Conservation (phyloP, 2,888 invertebrate species). For the Eudemis profundana region DNA sequence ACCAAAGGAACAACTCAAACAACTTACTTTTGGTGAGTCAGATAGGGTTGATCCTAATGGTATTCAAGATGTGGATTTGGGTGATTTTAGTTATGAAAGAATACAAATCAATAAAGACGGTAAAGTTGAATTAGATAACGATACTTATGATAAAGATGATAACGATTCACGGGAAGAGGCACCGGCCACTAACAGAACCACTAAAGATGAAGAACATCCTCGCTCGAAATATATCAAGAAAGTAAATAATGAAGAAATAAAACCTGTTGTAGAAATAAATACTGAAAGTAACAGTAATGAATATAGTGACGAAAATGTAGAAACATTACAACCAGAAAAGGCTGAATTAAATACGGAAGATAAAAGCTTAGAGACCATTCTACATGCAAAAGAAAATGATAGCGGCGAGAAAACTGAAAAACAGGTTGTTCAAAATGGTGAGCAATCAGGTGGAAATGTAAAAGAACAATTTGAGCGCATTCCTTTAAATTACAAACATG, state of each 20-base stretch:
- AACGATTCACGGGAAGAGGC: constrained; percentile 51
- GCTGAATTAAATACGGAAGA: constrained; percentile 50
- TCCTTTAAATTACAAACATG: constrained; percentile 76
- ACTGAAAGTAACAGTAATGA: constrained; percentile 61
- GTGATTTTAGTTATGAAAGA: constrained; percentile 66
- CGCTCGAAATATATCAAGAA: constrained; percentile 36
- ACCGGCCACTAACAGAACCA: constrained; percentile 48
- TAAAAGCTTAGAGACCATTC: constrained; percentile 59
- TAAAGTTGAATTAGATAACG: constrained; percentile 56
- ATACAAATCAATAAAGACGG: constrained; percentile 62
- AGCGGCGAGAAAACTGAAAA: constrained; percentile 54
- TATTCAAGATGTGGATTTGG: constrained; percentile 64
- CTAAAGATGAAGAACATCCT: constrained; percentile 46
- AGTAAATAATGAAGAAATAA: constrained; percentile 72
- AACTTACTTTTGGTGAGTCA: constrained; percentile 10
- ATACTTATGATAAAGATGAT: constrained; percentile 53
- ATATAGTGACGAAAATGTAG: constrained; percentile 52
- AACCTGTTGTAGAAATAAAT: constrained; percentile 75
- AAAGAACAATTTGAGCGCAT: constrained; percentile 81
- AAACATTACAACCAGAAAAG: constrained; percentile 50
- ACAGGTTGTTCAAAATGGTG: constrained; percentile 48
- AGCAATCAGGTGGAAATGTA: constrained; percentile 58
- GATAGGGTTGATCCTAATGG: constrained; percentile 44
- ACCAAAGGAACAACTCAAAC: constrained; percentile 38
- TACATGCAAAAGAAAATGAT: constrained; percentile 54